Conservation (phyloP, 2,113 vertebrate genomes). For the Ellobius talpinus region DNA sequence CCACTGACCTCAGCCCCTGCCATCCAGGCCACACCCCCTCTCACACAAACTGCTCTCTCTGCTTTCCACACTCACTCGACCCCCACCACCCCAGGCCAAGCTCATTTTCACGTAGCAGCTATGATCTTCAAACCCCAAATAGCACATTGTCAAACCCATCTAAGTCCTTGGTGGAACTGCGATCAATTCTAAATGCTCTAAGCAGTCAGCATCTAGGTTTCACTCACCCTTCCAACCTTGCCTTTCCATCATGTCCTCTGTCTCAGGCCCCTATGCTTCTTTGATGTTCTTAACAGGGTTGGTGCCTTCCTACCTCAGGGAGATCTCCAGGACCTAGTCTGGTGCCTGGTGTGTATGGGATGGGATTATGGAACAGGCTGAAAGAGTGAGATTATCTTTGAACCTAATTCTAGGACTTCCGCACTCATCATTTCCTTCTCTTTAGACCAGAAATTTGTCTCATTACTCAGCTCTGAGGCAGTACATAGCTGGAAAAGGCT, state of each 20-base stretch:
- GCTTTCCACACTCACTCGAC: background rate
- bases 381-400: background rate
- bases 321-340: too few relatives aligned
- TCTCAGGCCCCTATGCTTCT: background rate
- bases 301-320: background rate
- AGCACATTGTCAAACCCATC: background rate
- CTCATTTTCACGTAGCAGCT: background rate
- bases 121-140: background rate
- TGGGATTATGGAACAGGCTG: background rate
- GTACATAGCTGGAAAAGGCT: background rate
- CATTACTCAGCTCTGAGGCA: background rate
- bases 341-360: fast-evolving
- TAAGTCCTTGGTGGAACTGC: background rate
- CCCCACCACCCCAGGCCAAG: background rate
- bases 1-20: background rate
- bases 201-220: background rate
- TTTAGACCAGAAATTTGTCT: background rate
- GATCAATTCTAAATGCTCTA: background rate
- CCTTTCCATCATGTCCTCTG: fast-evolving
- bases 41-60: background rate
- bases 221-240: too few relatives aligned
- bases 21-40: too few relatives aligned
- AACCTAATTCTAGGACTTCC: background rate
- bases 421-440: fast-evolving
- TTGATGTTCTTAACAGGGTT: fast-evolving